phyloP scores from a whole-genome alignment of 2,113 vertebrate genomes.

The Festucalex cinctus region DNA sequence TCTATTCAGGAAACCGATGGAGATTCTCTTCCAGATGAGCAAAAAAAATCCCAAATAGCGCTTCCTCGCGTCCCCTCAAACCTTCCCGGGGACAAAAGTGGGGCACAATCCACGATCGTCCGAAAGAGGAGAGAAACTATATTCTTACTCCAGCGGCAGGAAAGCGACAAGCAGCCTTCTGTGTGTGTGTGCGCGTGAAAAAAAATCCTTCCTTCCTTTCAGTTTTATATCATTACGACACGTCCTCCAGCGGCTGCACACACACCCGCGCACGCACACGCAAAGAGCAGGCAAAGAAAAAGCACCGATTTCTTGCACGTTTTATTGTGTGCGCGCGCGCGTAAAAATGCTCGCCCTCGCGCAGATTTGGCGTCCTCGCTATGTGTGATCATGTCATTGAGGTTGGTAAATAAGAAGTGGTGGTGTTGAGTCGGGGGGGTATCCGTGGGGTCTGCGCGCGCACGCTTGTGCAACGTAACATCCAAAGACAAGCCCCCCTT shows the following conservation, averaged over 20 bases:
- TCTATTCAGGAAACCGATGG: conserved; percentile 48
- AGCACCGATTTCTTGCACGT: conserved; percentile 2
- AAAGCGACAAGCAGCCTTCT: conserved; percentile 58
- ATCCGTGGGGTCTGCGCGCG: conserved; percentile 51
- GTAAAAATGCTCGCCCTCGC: not conserved
- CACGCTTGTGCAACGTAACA: conserved; percentile 24
- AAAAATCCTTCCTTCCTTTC: conserved; percentile 74
- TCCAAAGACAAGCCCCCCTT: conserved; percentile 53
- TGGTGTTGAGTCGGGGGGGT: conserved; percentile 20
- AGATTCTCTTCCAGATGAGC: not conserved
- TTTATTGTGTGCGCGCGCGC: not conserved
- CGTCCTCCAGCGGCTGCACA: conserved; percentile 56
- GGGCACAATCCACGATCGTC: conserved; percentile 5
- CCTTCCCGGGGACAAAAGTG: not conserved
- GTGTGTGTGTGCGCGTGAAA: conserved; percentile 46
- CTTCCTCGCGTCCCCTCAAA: not conserved
- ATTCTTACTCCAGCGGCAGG: conserved; percentile 16
- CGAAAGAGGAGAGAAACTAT: not conserved
- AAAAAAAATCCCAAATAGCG: not conserved
- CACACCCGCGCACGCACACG: not conserved
- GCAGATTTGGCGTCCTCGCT: not conserved
- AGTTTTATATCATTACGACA: conserved; percentile 74
- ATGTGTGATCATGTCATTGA: conserved; percentile 5
- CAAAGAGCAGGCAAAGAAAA: conserved; percentile 17
- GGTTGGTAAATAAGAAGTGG: conserved; percentile 41